A percentile compares a stretch with the other conserved stretches of the same genome.
phyloP scores from a whole-genome alignment of 2,888 invertebrate genomes.

The Poecilus cupreus region DNA sequence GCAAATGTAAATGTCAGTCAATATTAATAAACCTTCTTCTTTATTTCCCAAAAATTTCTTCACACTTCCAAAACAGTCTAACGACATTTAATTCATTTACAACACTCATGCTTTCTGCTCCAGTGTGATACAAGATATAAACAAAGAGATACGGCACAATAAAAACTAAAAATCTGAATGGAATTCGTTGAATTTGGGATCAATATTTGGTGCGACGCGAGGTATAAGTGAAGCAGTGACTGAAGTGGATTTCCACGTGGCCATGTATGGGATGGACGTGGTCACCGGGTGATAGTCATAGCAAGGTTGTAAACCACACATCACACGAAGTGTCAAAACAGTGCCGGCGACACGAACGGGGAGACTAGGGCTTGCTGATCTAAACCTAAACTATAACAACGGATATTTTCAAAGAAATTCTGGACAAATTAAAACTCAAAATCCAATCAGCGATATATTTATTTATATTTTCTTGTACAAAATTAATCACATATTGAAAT shows the following conservation, averaged over 20 bases:
- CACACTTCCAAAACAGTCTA: neutral
- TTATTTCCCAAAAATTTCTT: conserved; percentile 17
- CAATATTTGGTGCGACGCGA: conserved; percentile 11
- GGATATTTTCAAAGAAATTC: too few relatives aligned
- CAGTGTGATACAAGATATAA: neutral
- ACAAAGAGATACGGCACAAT: neutral
- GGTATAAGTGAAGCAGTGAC: neutral
- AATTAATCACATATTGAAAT: too few relatives aligned
- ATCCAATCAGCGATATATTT: too few relatives aligned
- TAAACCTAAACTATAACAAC: too few relatives aligned
- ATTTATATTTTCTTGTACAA: too few relatives aligned
- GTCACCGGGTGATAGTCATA: neutral
- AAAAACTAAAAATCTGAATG: neutral
- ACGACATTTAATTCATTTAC: neutral
- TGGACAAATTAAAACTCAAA: too few relatives aligned
- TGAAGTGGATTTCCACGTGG: neutral
- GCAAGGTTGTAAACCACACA: conserved; percentile 14
- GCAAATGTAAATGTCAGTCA: conserved; percentile 5
- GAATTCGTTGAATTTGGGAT: conserved; percentile 12
- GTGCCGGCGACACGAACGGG: neutral
- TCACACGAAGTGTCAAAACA: neutral
- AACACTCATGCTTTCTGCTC: neutral
- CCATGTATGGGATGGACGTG: neutral
- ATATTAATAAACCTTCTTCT: conserved; percentile 3
- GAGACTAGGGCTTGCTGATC: neutral